phyloP scores from a whole-genome alignment of 2,113 vertebrate species.

The Lynx canadensis region DNA sequence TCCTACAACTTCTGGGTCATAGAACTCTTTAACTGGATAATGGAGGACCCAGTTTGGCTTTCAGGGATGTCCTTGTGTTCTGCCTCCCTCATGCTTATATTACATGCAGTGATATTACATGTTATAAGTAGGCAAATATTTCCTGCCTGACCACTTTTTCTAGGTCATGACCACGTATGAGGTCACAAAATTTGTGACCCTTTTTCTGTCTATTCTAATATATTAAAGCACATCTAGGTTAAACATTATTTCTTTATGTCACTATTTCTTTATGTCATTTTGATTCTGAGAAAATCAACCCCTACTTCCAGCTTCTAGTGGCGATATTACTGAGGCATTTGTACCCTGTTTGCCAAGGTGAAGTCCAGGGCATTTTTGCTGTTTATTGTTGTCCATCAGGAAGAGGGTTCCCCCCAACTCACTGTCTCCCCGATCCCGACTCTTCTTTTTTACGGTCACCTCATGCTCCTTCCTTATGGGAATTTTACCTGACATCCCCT shows the following conservation, averaged over 20 bases:
- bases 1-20: background rate
- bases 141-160: background rate
- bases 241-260: background rate
- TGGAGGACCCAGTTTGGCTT: background rate
- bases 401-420: background rate
- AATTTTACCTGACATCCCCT: conserved; percentile 3
- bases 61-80: background rate
- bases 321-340: background rate
- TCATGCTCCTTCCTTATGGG: background rate
- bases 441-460: background rate
- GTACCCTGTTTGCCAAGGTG: background rate
- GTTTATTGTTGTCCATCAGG: background rate
- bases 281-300: conserved; percentile 17
- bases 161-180: background rate
- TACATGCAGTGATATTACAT: background rate
- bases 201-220: background rate
- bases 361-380: background rate
- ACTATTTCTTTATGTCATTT: background rate
- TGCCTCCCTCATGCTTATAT: rapidly evolving
- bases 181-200: background rate
- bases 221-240: background rate
- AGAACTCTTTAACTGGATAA: background rate
- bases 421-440: background rate
- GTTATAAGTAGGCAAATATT: background rate
- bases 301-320: background rate